phyloP scores from a whole-genome alignment of 2,113 vertebrate genomes.

The Machaerirhynchus nigripectus region DNA sequence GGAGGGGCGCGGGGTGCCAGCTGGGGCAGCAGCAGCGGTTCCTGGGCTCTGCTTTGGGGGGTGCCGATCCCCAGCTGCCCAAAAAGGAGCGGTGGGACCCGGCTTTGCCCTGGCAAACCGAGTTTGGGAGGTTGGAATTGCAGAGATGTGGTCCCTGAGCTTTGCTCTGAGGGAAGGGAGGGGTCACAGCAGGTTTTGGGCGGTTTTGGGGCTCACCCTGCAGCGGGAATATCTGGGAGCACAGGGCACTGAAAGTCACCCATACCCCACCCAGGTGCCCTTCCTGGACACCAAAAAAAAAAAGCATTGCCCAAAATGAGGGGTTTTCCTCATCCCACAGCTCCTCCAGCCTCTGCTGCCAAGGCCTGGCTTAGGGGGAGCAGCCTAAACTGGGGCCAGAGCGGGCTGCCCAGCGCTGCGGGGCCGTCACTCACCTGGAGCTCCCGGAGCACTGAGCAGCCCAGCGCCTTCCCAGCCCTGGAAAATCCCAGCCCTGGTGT shows the following conservation, averaged over 20 bases:
- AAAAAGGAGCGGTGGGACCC: fast-evolving
- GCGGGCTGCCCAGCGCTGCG: background rate
- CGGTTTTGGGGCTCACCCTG: background rate
- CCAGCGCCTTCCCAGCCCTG: background rate
- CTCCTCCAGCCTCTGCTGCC: background rate
- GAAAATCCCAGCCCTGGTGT: background rate
- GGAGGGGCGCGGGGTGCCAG: fast-evolving
- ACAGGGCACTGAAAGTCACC: fast-evolving
- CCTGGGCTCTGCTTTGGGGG: fast-evolving
- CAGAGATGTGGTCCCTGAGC: fast-evolving
- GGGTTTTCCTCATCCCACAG: fast-evolving
- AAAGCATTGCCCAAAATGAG: fast-evolving
- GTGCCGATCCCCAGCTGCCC: background rate
- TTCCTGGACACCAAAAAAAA: background rate
- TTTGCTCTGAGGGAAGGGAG: background rate
- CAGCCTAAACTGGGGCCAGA: background rate
- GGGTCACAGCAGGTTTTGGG: background rate
- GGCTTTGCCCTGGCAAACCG: fast-evolving
- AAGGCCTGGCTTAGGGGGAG: background rate
- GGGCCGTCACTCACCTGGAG: background rate
- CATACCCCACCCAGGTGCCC: background rate
- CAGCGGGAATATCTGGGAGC: too few relatives aligned
- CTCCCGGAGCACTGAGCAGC: background rate
- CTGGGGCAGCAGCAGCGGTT: fast-evolving
- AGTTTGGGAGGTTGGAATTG: background rate